phyloP scores from a whole-genome alignment of 1,140 invertebrate species.

The Ceratoteleas bidentatus region DNA sequence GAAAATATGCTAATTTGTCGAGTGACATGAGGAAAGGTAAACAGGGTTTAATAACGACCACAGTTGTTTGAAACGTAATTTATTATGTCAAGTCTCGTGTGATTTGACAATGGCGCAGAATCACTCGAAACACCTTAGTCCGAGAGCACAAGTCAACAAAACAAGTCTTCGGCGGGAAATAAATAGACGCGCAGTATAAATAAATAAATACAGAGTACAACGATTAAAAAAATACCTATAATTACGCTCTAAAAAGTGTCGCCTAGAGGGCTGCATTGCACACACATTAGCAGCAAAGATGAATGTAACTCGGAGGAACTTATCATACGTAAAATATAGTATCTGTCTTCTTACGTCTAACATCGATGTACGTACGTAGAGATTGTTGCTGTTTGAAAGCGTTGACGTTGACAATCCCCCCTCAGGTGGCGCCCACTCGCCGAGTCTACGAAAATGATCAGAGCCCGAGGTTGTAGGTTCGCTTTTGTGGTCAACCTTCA shows the following conservation, averaged over 20 bases:
- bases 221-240: slow-evolving; percentile 31
- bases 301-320: slow-evolving; percentile 42
- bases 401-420: slow-evolving; percentile 49
- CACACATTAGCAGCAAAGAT: slow-evolving; percentile 22
- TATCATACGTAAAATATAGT: slow-evolving; percentile 46
- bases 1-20: no score
- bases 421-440: slow-evolving; percentile 37
- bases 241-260: slow-evolving; percentile 47
- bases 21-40: no score
- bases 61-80: slow-evolving; percentile 52
- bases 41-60: background rate
- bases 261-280: slow-evolving; percentile 31
- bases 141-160: slow-evolving; percentile 23
- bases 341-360: slow-evolving; percentile 56
- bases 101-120: slow-evolving; percentile 32
- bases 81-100: slow-evolving; percentile 45
- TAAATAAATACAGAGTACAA: slow-evolving; percentile 43
- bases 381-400: slow-evolving; percentile 44
- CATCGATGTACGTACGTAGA: slow-evolving; percentile 61
- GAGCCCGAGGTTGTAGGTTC: no score
- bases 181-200: slow-evolving; percentile 53
- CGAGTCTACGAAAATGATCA: slow-evolving; percentile 22
- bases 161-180: slow-evolving; percentile 34
- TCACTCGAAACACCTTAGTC: slow-evolving; percentile 28
- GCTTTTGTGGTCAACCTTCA: no score